Percentiles rank a stretch among this genome's conserved stretches.
Conservation (phyloP, 2,113 vertebrate species). For the Ictalurus punctatus region DNA sequence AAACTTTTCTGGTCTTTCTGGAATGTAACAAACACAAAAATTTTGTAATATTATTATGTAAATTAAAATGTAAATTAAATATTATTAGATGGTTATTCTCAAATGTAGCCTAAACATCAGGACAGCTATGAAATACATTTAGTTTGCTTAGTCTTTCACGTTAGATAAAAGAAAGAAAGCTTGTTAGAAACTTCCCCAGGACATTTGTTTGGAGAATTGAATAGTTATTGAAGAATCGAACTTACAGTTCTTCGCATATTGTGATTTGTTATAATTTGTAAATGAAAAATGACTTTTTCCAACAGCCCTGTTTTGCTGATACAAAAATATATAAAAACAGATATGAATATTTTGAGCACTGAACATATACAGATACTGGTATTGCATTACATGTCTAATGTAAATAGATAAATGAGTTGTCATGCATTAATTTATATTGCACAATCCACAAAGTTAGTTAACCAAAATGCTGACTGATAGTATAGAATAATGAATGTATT, state of each 20-base stretch:
- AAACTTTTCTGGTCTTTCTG: too few relatives aligned
- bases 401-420: neutral
- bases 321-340: neutral
- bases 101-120: too few relatives aligned
- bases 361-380: neutral
- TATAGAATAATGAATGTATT: neutral
- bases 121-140: neutral
- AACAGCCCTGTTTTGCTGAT: neutral
- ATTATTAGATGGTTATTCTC: too few relatives aligned
- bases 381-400: neutral
- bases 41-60: too few relatives aligned
- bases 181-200: neutral
- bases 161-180: neutral
- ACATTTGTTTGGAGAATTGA: neutral
- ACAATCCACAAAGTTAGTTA: neutral
- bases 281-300: neutral
- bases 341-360: neutral
- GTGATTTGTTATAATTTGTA: neutral
- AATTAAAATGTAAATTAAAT: too few relatives aligned
- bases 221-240: neutral
- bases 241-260: neutral
- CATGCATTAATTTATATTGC: neutral
- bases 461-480: neutral
- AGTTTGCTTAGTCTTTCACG: neutral
- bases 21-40: neutral